Conservation (phyloP, 2,888 invertebrate species). For the Drosophila prostipennis region DNA sequence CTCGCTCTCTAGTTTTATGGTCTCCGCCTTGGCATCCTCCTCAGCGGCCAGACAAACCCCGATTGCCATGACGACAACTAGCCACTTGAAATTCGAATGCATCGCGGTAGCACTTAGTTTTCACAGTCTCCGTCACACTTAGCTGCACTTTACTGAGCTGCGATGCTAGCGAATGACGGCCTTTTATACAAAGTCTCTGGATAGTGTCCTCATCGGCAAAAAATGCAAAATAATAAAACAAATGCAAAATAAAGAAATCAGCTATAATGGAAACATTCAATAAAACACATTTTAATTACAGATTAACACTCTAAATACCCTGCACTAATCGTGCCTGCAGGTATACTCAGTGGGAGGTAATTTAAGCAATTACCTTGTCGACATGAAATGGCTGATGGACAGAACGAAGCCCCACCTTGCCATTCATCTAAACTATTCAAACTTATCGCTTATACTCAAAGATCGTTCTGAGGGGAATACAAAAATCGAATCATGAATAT, state of each 20-base stretch:
- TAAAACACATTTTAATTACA: slow-evolving; percentile 71
- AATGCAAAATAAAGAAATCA: slow-evolving; percentile 34
- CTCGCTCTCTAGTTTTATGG: slow-evolving; percentile 45
- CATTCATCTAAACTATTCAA: neutral
- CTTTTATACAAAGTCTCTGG: slow-evolving; percentile 24
- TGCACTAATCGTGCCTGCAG: slow-evolving; percentile 27
- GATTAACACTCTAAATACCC: slow-evolving; percentile 58
- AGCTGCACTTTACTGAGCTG: slow-evolving; percentile 34
- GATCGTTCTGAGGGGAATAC: neutral
- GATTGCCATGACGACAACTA: slow-evolving; percentile 52
- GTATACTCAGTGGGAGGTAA: slow-evolving; percentile 10
- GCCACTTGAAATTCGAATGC: slow-evolving; percentile 50
- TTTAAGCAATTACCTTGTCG: slow-evolving; percentile 22
- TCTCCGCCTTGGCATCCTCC: slow-evolving; percentile 57
- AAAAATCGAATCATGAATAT: neutral
- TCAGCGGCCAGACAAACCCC: slow-evolving; percentile 45
- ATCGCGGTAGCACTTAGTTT: slow-evolving; percentile 10
- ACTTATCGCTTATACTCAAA: neutral
- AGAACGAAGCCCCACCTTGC: slow-evolving; percentile 3
- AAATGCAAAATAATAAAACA: slow-evolving; percentile 37
- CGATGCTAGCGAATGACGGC: neutral
- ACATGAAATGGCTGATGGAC: slow-evolving; percentile 4
- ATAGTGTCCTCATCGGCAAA: slow-evolving; percentile 28
- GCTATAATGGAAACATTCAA: slow-evolving; percentile 39
- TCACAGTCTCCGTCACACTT: slow-evolving; percentile 12